A percentile compares a stretch with the other conserved stretches of the same genome.
phyloP scores from a whole-genome alignment of 1,140 invertebrate species.

The Drosophila burlai region DNA sequence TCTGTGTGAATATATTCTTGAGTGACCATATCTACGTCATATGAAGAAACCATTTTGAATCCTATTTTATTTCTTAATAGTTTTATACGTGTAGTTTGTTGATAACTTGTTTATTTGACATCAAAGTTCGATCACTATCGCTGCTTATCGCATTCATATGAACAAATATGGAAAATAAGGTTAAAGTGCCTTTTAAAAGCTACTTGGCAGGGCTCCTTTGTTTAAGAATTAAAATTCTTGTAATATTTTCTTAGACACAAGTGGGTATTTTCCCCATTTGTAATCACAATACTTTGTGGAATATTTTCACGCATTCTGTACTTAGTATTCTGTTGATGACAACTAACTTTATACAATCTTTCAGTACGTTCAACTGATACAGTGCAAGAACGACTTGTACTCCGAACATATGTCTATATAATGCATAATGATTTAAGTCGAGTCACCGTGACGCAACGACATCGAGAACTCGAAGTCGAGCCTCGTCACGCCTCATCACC shows the following conservation, averaged over 20 bases:
- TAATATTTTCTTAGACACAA: neutral
- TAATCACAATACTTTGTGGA: neutral
- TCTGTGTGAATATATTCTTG: constrained; percentile 13
- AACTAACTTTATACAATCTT: constrained; percentile 15
- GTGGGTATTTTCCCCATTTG: neutral
- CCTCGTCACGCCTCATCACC: constrained; percentile 41
- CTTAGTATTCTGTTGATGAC: constrained; percentile 3
- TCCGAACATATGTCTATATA: neutral
- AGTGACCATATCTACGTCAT: constrained; percentile 17
- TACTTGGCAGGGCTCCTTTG: neutral
- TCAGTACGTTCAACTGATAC: constrained; percentile 47
- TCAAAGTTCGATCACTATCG: constrained; percentile 40
- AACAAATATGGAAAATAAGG: constrained; percentile 16
- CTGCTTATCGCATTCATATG: constrained; percentile 19
- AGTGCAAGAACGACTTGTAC: constrained; percentile 16
- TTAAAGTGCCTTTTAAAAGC: constrained; percentile 10
- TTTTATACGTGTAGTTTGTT: constrained; percentile 28
- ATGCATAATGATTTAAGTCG: constrained; percentile 32
- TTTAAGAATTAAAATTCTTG: neutral
- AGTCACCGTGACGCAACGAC: constrained; percentile 46
- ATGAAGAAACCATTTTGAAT: constrained; percentile 5
- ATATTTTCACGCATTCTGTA: constrained; percentile 6
- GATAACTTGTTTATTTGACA: constrained; percentile 30
- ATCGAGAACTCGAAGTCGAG: constrained; percentile 33
- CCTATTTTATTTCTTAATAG: constrained; percentile 6